phyloP scores from a whole-genome alignment of 2,888 invertebrate species.

The Metacarcinus magister region DNA sequence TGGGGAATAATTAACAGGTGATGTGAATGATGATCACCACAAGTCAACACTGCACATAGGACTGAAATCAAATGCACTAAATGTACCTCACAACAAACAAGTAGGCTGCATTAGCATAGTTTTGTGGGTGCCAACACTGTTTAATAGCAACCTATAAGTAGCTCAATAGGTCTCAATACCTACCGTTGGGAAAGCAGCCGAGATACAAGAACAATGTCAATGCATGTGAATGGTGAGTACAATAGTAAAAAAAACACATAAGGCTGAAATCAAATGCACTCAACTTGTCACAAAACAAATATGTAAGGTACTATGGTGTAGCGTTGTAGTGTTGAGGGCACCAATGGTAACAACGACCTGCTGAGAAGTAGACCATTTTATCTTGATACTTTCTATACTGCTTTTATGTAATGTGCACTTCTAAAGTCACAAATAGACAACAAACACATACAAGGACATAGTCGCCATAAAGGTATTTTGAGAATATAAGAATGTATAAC shows the following conservation, averaged over 20 bases:
- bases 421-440: neutral
- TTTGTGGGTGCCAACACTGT: too few relatives aligned
- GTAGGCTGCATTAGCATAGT: neutral
- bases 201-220: neutral
- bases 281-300: neutral
- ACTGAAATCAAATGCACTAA: neutral
- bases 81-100: neutral
- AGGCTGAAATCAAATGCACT: neutral
- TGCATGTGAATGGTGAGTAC: neutral
- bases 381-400: neutral
- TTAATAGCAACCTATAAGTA: too few relatives aligned
- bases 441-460: neutral
- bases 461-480: neutral
- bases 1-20: neutral
- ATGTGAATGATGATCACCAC: neutral
- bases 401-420: neutral
- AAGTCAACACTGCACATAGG: neutral
- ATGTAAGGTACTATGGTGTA: neutral
- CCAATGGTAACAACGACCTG: neutral
- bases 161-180: neutral
- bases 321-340: neutral
- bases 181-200: neutral
- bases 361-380: neutral
- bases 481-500: neutral
- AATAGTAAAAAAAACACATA: neutral